Percentiles rank a stretch among this genome's conserved stretches.
Conservation (phyloP, 2,113 vertebrate species). For the Typhlomys cinereus region DNA sequence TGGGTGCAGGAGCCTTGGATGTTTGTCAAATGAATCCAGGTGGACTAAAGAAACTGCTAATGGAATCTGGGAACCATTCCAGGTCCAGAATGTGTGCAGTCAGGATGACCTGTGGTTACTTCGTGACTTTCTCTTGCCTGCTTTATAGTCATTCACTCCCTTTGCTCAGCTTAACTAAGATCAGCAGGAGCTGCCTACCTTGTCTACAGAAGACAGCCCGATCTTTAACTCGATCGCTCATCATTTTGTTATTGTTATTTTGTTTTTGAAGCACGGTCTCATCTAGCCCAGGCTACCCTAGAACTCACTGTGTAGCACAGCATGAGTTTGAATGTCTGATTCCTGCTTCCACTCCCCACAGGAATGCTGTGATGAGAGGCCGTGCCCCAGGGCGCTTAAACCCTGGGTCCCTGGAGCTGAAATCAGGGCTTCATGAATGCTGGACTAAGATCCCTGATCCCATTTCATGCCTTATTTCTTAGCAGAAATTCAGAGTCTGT, state of each 20-base stretch:
- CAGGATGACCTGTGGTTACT: neutral
- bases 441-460: too few relatives aligned
- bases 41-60: neutral
- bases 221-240: neutral
- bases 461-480: neutral
- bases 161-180: neutral
- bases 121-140: neutral
- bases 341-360: too few relatives aligned
- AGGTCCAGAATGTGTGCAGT: neutral
- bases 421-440: too few relatives aligned
- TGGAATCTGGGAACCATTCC: neutral
- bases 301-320: too few relatives aligned
- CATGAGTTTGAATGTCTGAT: too few relatives aligned
- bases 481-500: slow-evolving; percentile 17
- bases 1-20: neutral
- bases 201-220: neutral
- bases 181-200: neutral
- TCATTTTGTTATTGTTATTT: too few relatives aligned
- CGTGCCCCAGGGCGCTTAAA: too few relatives aligned
- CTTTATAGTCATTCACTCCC: neutral
- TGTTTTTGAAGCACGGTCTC: too few relatives aligned
- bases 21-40: neutral
- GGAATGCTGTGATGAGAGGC: too few relatives aligned
- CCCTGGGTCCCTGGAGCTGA: too few relatives aligned
- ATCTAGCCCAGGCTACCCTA: too few relatives aligned